Evolutionary conservation across 2,797 vertebrate genomes (phyloP).

Genomic region (Neoniphon sammara): DNA sequence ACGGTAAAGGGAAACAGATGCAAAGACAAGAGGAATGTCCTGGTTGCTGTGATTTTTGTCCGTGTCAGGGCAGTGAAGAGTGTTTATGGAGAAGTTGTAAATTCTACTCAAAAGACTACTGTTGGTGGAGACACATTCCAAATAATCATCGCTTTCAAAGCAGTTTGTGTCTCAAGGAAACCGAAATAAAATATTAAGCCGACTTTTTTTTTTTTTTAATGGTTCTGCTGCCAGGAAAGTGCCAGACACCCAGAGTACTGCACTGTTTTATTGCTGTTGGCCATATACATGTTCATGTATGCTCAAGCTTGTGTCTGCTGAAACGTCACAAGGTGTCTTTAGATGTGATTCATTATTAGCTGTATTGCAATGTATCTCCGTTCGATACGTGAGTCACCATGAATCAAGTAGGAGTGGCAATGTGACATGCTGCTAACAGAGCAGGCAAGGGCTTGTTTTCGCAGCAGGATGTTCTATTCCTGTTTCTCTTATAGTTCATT

Average conservation of each 20-base stretch:
- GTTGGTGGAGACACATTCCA: not conserved
- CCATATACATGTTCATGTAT: conserved; percentile 17
- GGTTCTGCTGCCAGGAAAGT: conserved; percentile 4
- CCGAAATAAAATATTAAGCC: not conserved
- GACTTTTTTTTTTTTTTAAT: not conserved
- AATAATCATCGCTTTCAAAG: conserved; percentile 3
- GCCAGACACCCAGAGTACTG: conserved; percentile 12
- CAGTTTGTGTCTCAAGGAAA: conserved; percentile 11
- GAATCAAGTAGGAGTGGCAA: conserved; percentile 65
- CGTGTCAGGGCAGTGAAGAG: conserved; percentile 12
- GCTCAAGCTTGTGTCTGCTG: conserved; percentile 20
- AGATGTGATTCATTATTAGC: conserved; percentile 52
- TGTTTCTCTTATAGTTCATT: conserved; percentile 15
- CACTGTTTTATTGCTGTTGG: conserved; percentile 6
- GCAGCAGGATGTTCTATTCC: conserved; percentile 26
- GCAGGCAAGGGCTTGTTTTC: conserved; percentile 67
- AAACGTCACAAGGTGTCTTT: conserved; percentile 22
- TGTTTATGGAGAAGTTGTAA: conserved; percentile 34
- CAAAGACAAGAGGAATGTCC: conserved; percentile 20
- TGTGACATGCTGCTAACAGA: conserved; percentile 22
- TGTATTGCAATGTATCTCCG: conserved; percentile 20
- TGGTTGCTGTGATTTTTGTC: not conserved
- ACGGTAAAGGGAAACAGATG: conserved; percentile 20
- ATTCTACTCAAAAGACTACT: not conserved
- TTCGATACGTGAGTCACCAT: conserved; percentile 67